phyloP scores from a whole-genome alignment of 2,113 vertebrate species.

The Pogona vitticeps region DNA sequence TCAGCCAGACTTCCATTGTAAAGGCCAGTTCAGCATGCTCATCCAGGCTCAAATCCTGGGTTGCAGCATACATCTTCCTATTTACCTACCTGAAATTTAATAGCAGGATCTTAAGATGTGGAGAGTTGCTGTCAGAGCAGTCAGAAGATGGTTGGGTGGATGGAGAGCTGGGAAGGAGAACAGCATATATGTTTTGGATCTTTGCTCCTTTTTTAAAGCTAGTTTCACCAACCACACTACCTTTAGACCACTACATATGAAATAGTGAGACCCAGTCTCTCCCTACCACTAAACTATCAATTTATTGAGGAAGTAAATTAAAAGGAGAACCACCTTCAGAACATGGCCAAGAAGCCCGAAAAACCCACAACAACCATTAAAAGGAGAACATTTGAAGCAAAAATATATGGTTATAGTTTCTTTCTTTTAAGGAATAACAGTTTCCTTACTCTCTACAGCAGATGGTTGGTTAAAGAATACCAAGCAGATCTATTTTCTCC shows the following conservation, averaged over 20 bases:
- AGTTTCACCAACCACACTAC: no score
- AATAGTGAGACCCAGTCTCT: background rate
- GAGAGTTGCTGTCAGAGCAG: background rate
- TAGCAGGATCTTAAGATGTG: background rate
- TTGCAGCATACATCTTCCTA: background rate
- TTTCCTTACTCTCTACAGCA: background rate
- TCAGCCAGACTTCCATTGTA: background rate
- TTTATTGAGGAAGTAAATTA: background rate
- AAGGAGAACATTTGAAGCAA: background rate
- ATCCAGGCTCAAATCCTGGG: background rate
- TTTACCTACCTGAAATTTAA: background rate
- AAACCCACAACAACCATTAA: no score
- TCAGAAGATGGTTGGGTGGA: background rate
- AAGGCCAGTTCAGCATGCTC: background rate
- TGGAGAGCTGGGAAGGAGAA: no score
- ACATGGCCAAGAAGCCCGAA: no score
- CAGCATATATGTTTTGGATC: background rate
- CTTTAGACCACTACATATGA: background rate
- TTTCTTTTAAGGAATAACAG: background rate
- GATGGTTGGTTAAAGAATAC: background rate
- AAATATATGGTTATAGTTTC: background rate
- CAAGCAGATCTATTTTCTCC: slow-evolving; percentile 2
- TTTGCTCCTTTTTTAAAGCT: background rate
- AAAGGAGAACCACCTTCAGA: no score
- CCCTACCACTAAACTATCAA: background rate